Percentiles rank a stretch among this genome's conserved stretches.
These are phyloP conservation scores for Drosophila acutilabella DNA, from an alignment of 2,888 invertebrate genomes.

Conservation along the genomic window DNA sequence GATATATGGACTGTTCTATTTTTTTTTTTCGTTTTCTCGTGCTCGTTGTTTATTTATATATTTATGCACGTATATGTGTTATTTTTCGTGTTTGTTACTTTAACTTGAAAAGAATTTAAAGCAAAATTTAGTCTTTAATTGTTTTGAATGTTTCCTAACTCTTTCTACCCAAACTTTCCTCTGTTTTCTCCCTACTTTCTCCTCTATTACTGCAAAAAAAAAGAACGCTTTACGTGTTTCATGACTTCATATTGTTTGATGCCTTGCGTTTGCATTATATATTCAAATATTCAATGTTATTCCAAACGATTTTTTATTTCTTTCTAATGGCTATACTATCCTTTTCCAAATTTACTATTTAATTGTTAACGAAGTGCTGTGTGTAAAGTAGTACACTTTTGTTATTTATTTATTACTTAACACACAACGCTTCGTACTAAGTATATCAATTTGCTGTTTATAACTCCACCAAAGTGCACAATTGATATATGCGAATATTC, in stretches of 20 bases:
- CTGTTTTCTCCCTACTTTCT: conserved; percentile 8
- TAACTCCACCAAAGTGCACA: conserved; percentile 38
- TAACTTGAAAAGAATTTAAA: conserved; percentile 6
- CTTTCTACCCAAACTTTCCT: conserved; percentile 23
- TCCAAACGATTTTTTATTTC: conserved; percentile 29
- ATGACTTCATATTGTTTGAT: conserved; percentile 70
- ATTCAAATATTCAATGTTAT: conserved; percentile 46
- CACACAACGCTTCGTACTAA: conserved; percentile 25
- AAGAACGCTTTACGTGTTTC: conserved; percentile 73
- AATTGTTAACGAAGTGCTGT: conserved; percentile 40
- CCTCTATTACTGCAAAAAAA: conserved; percentile 9
- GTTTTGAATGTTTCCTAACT: conserved; percentile 38
- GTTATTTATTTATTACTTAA: conserved; percentile 5
- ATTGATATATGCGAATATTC: conserved; percentile 15
- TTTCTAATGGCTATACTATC: conserved; percentile 60
- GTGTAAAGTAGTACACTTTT: conserved; percentile 16
- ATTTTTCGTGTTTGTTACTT: conserved; percentile 21
- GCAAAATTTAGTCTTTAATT: conserved; percentile 18
- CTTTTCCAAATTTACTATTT: conserved; percentile 37
- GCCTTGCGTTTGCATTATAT: conserved; percentile 70
- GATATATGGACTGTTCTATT: conserved; percentile 34
- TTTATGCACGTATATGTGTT: conserved; percentile 51
- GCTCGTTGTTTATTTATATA: conserved; percentile 1
- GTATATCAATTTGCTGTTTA: conserved; percentile 31
- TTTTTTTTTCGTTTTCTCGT: conserved; percentile 22